These are phyloP conservation scores for Eurystomus glaucurus DNA, from an alignment of 2,797 vertebrate genomes.

Conservation along the genomic window DNA sequence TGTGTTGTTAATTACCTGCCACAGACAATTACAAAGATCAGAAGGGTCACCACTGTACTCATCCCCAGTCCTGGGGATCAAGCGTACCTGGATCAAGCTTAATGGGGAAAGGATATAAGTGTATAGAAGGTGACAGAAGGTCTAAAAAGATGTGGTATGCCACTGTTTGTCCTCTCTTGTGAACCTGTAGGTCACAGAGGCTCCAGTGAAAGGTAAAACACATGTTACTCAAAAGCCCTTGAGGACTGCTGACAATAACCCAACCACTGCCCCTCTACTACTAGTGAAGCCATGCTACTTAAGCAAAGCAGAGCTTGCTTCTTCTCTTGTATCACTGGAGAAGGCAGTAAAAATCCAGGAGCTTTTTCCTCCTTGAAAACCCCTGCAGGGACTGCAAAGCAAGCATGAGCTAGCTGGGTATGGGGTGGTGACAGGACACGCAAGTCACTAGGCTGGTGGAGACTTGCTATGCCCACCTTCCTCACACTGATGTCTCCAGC, in stretches of 20 bases:
- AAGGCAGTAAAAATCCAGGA: not conserved
- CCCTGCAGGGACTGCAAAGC: not conserved
- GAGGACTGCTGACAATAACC: not conserved
- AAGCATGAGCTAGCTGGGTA: not conserved
- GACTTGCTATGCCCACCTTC: not conserved
- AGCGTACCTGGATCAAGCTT: not conserved
- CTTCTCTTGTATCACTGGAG: not conserved
- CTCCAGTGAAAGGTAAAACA: not conserved
- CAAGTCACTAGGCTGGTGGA: not conserved
- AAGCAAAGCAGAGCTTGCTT: not conserved
- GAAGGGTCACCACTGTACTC: not conserved
- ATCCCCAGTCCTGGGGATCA: not conserved
- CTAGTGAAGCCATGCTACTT: not conserved
- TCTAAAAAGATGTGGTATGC: not conserved
- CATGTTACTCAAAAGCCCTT: not conserved
- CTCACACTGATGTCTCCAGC: not conserved
- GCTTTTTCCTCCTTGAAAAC: not conserved
- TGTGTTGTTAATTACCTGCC: slow-evolving; percentile 2
- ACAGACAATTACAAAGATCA: slow-evolving; percentile 9
- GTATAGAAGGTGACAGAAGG: no score
- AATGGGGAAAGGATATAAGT: not conserved
- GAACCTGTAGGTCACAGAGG: not conserved
- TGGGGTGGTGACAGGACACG: not conserved
- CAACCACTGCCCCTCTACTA: not conserved
- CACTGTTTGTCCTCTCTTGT: not conserved